Base-by-base conservation (phyloP, 1,140 invertebrate species). In the Aphis craccivora region DNA sequence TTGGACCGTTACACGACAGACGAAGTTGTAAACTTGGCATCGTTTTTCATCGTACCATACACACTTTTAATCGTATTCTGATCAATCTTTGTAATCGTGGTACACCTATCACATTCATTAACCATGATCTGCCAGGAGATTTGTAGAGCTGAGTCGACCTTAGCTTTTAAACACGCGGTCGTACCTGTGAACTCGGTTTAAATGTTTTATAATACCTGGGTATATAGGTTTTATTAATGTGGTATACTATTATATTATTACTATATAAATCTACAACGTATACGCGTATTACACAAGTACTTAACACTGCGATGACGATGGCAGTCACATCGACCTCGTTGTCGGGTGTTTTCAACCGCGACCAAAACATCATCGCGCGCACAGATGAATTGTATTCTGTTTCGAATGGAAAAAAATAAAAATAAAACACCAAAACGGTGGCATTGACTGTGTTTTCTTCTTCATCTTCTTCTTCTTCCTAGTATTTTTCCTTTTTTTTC, bases 301-400 rank as follows among this genome's bases (percentile, higher is more conserved):
- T 90, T 35, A 55, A 18, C 51, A 23, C 18, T 51, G 35, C 45
- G 30, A 89, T 35, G 25, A 51, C 45, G 6, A 53, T 40, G 14
- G 23, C 89, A 37, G 89, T 86, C 84, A 48, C 35, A 18, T 60
- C 25, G 90, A 40, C 37, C 55, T 40, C 18, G 60, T 45, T n/a
- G 86, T 48, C 90, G 90, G 37, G 89, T 67, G 53, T 90, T 45
- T 67, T 90, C 89, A 76, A 91, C 90, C 90, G 55, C 90, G 40
- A 91, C 86, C 86, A 45, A 87, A n/a, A 87, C 90, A 81, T 76
- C 60, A n/a, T 91, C 30, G 25, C 25, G 40, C 60, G 55, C 37
- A 60, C 89, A 43, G 90, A 55, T 55, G 89, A 90, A 67, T 91
- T 76, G 23, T 53, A 4, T 48, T 45, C 40, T 43, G 83, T 84